phyloP scores from a whole-genome alignment of 2,797 vertebrate genomes.

The Spea hammondii region DNA sequence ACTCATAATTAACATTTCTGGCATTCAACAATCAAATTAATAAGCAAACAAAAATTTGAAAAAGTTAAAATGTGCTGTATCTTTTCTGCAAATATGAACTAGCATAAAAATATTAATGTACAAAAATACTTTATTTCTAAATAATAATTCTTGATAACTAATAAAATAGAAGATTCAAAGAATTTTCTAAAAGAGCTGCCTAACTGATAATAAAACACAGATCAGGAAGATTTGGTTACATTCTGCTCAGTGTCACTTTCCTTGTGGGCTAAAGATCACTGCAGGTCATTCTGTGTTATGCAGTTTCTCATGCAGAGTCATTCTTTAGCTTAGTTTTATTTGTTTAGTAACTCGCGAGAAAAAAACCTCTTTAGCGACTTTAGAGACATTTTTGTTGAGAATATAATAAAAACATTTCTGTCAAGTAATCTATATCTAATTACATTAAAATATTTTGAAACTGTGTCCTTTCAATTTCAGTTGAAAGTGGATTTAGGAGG shows the following conservation, averaged over 20 bases:
- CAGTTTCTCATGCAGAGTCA: conserved; percentile 22
- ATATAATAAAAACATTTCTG: conserved; percentile 3
- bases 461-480: too few species aligned
- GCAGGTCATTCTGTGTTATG: conserved; percentile 45
- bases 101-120: too few species aligned
- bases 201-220: conserved; percentile 56
- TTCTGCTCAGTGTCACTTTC: conserved; percentile 43
- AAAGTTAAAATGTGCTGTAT: too few species aligned
- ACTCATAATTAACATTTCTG: too few species aligned
- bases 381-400: conserved; percentile 7
- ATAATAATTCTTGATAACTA: too few species aligned
- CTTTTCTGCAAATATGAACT: too few species aligned
- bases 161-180: conserved; percentile 45
- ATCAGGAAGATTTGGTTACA: conserved; percentile 49
- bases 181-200: conserved; percentile 50
- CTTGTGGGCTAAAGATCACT: conserved; percentile 50
- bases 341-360: not conserved
- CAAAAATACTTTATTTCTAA: too few species aligned
- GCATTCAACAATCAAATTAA: too few species aligned
- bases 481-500: too few species aligned
- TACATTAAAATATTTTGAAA: too few species aligned
- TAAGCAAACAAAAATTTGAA: too few species aligned
- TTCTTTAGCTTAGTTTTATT: not conserved
- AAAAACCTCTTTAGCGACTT: conserved; percentile 6
- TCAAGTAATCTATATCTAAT: too few species aligned